Base-by-base conservation (phyloP, 2,113 vertebrate species). In the Dipodomys stephensi region DNA sequence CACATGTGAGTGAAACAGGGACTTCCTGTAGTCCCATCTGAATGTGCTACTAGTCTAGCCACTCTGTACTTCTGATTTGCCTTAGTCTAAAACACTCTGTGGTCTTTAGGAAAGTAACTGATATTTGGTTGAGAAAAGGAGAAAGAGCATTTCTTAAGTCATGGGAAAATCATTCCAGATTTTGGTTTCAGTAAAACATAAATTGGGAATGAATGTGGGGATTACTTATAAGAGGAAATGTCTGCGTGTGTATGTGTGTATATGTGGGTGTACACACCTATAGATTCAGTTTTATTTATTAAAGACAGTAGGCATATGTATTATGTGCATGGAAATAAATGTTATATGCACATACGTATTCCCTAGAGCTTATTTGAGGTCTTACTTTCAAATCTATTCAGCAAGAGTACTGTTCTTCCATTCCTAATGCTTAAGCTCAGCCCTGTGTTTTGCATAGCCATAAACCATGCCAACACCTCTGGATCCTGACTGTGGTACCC, bases 281-380 rank as follows among this genome's bases (percentile, higher is more conserved):
- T 22, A 85, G 18, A 81, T 77, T 74, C 80, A 79, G 30, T 88
- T 95, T 67, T 87, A 53, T 8, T 83, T 89, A 68, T 35, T 72
- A 32, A 92, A 90, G 49, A 92, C 80, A 65, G 44, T 46, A 30
- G 20, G 13, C 46, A 60, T 57, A n/a, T 22, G 23, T 49, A 23
- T 57, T 72, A 9, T 30, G 25, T 53, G 4, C 57, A 32, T 85
- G 28, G 15, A 4, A 57, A 57, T 57, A 83, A 74, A 80, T 57
- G 9, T 30, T 90, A 79, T 19, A 72, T 39, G 35, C 15, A 20
- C 22, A 60, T 20, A 62, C 67, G 35, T 25, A 57, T 91, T 87
- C 65, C 32, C 46, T 68, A 16, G 27, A 13, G 11, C 69, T 93
- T 30, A 78, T 76, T 32, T 82, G 28, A 77, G 84, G 57, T 20